Evolutionary conservation across 2,797 vertebrate species (phyloP).

Genomic region (Menidia menidia): DNA sequence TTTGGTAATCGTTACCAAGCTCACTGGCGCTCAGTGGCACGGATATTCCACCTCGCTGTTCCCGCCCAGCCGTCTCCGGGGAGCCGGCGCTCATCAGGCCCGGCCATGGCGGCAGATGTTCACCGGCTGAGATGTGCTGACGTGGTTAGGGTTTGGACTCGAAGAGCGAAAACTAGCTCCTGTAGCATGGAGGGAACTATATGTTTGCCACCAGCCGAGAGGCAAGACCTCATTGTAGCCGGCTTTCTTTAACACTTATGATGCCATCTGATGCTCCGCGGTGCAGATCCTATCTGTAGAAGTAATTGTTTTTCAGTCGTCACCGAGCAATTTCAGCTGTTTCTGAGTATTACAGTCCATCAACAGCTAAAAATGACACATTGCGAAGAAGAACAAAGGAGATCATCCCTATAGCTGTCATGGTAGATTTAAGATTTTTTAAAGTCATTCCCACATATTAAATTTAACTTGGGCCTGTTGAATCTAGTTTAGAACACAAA

Average conservation of each 20-base stretch:
- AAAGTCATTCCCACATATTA: no score
- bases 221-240: slow-evolving; percentile 8
- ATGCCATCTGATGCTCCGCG: slow-evolving; percentile 16
- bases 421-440: no score
- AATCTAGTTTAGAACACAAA: no score
- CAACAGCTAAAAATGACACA: no score
- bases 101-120: slow-evolving; percentile 62
- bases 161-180: slow-evolving; percentile 35
- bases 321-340: no score
- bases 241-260: slow-evolving; percentile 18
- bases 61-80: slow-evolving; percentile 70
- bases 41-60: slow-evolving; percentile 79
- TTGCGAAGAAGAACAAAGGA: no score
- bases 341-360: no score
- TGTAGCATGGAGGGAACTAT: slow-evolving; percentile 34
- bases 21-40: slow-evolving; percentile 76
- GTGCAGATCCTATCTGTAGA: not conserved
- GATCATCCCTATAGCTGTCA: no score
- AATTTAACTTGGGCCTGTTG: no score
- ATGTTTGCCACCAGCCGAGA: slow-evolving; percentile 31
- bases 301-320: not conserved
- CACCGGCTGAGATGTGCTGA: slow-evolving; percentile 54
- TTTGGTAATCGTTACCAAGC: slow-evolving; percentile 73
- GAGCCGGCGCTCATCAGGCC: slow-evolving; percentile 64
- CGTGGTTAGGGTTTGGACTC: slow-evolving; percentile 34